These are phyloP conservation scores for Myrmecophaga tridactyla DNA, from an alignment of 2,113 vertebrate genomes.

Conservation along the genomic window DNA sequence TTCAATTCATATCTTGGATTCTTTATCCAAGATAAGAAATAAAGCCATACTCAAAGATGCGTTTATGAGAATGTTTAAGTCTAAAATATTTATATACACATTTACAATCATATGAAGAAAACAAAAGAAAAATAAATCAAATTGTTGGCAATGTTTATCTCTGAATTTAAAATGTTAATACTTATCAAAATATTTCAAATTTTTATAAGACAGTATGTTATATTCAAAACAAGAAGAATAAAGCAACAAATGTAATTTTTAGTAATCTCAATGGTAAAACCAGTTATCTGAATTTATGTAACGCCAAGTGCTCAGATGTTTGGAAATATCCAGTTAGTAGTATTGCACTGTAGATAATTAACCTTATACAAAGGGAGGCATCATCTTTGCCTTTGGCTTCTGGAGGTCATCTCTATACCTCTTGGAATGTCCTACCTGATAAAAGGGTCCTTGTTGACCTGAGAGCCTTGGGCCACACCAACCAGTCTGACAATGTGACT, in stretches of 20 bases:
- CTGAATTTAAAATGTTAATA: background rate
- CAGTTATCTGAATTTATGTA: background rate
- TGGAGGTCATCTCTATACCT: background rate
- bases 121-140: background rate
- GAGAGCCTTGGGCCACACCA: background rate
- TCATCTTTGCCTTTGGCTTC: background rate
- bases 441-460: background rate
- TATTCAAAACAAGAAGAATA: background rate
- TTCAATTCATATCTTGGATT: no score
- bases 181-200: background rate
- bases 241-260: background rate
- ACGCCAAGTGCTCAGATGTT: constrained; percentile 13
- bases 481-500: background rate
- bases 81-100: background rate
- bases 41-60: background rate
- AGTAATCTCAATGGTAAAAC: background rate
- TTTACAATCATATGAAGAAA: background rate
- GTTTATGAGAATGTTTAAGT: background rate
- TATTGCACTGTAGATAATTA: background rate
- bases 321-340: background rate
- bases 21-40: no score
- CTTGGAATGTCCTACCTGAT: background rate
- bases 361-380: background rate
- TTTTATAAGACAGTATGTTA: background rate
- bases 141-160: background rate